phyloP scores from a whole-genome alignment of 2,113 vertebrate genomes.

The Gnathonemus longibarbis region DNA sequence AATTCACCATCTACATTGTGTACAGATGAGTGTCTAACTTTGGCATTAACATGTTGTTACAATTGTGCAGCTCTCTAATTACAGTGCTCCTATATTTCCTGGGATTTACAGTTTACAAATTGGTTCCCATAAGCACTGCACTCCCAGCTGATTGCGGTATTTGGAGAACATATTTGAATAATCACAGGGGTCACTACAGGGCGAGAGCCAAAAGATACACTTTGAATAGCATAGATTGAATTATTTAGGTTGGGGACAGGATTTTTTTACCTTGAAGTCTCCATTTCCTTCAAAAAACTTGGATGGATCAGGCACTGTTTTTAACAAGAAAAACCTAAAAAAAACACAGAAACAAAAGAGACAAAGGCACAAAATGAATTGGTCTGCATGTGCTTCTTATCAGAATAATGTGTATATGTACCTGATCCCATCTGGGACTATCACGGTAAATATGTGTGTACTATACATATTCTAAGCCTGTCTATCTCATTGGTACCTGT shows the following conservation, averaged over 20 bases:
- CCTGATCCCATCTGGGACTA: neutral
- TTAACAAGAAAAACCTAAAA: constrained; percentile 34
- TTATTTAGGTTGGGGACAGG: neutral
- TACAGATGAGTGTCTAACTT: neutral
- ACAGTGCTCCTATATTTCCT: neutral
- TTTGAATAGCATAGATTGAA: neutral
- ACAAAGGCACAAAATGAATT: neutral
- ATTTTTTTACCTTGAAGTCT: constrained; percentile 36
- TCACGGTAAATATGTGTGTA: neutral
- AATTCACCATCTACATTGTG: neutral
- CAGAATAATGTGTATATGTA: neutral
- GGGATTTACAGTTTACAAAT: neutral
- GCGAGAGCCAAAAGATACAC: neutral
- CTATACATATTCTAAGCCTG: neutral
- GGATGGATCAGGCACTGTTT: constrained; percentile 40
- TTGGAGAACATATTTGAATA: neutral
- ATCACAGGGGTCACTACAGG: neutral
- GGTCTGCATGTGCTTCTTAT: neutral
- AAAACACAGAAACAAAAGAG: neutral
- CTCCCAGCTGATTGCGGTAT: neutral
- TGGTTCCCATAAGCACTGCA: neutral
- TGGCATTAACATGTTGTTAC: no score
- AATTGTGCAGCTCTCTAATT: neutral
- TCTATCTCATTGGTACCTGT: neutral
- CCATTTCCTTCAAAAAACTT: constrained; percentile 35